These are phyloP conservation scores for Ceyx erithaca DNA, from an alignment of 2,797 vertebrate species.

Conservation along the genomic window DNA sequence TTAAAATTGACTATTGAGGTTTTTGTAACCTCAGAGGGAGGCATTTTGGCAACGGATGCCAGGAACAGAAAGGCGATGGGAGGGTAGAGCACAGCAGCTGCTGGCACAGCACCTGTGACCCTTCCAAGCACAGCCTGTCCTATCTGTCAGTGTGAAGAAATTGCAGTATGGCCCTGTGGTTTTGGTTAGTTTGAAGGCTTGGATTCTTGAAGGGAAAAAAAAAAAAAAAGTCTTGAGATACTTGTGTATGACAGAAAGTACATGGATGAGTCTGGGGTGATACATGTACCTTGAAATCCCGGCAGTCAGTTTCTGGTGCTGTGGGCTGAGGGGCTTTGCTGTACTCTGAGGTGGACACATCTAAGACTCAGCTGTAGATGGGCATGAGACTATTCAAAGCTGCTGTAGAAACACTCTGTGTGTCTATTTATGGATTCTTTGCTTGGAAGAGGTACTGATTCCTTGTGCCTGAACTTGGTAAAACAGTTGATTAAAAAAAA, in stretches of 20 bases:
- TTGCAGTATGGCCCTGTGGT: fast-evolving
- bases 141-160: not conserved
- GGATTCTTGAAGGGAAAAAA: not conserved
- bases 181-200: not conserved
- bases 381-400: not conserved
- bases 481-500: not conserved
- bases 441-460: not conserved
- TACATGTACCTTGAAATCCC: not conserved
- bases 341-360: fast-evolving
- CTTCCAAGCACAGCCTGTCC: not conserved
- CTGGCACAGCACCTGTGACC: not conserved
- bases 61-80: not conserved
- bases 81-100: not conserved
- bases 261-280: fast-evolving
- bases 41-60: not conserved
- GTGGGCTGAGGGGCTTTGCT: not conserved
- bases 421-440: not conserved
- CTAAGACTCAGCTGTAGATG: fast-evolving
- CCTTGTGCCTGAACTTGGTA: not conserved
- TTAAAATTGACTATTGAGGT: not conserved
- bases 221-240: not conserved
- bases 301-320: not conserved
- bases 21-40: not conserved
- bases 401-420: not conserved
- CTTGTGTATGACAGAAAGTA: not conserved